These are phyloP conservation scores for Tyto alba DNA, from an alignment of 2,113 vertebrate genomes.

Conservation along the genomic window DNA sequence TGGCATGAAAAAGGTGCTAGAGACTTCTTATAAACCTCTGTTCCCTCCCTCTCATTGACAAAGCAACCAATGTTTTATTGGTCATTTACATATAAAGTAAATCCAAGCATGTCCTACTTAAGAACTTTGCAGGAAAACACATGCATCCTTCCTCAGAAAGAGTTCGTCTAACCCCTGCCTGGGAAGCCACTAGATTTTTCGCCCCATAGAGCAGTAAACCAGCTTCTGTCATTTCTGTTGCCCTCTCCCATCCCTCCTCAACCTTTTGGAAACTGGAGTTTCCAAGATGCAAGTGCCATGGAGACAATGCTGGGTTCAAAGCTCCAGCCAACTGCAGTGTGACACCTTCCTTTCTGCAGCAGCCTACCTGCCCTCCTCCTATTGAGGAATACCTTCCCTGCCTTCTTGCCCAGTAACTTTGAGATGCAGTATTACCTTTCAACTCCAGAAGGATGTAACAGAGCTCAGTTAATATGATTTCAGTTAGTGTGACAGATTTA, in stretches of 20 bases:
- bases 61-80: neutral
- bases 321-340: neutral
- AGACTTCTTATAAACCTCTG: neutral
- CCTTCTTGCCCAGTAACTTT: neutral
- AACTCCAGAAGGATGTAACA: neutral
- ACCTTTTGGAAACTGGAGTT: neutral
- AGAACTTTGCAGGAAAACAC: neutral
- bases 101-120: neutral
- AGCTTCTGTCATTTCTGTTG: neutral
- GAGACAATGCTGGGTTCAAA: neutral
- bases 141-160: neutral
- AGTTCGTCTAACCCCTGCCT: neutral
- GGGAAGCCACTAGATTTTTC: neutral
- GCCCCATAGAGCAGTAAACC: neutral
- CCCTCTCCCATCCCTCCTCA: neutral
- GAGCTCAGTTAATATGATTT: neutral
- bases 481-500: neutral
- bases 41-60: neutral
- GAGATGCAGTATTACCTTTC: neutral
- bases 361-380: neutral
- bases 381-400: neutral
- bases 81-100: constrained; percentile 5
- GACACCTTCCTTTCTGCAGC: neutral
- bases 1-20: neutral
- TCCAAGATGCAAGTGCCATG: neutral